Evolutionary conservation across 2,113 vertebrate species (phyloP).

Genomic region (Mungos mungo): DNA sequence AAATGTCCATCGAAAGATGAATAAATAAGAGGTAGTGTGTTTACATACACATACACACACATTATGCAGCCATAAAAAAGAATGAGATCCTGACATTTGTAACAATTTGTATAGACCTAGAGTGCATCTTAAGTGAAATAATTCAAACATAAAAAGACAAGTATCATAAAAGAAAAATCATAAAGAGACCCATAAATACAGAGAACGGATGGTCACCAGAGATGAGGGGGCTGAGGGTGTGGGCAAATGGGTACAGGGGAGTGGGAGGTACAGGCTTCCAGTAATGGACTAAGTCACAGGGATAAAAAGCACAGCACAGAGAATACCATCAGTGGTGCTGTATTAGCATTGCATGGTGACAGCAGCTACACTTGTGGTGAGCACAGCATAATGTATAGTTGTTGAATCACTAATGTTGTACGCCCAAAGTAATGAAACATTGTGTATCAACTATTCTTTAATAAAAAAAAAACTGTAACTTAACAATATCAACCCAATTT

Average conservation of each 20-base stretch:
- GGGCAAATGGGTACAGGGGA: neutral
- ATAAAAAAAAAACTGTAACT: neutral
- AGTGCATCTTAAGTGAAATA: neutral
- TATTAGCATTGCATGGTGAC: neutral
- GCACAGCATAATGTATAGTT: neutral
- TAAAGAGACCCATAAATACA: neutral
- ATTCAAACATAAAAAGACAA: neutral
- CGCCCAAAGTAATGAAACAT: neutral
- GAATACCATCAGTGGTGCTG: neutral
- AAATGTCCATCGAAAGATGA: neutral
- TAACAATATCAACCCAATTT: neutral
- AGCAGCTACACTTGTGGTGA: neutral
- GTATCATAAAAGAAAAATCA: neutral
- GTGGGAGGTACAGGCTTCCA: neutral
- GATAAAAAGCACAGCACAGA: neutral
- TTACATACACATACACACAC: neutral
- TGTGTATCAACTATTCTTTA: neutral
- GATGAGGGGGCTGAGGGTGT: neutral
- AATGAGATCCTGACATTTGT: neutral
- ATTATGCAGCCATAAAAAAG: neutral
- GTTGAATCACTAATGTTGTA: neutral
- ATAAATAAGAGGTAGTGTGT: neutral
- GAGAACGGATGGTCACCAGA: neutral
- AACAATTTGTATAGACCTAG: neutral
- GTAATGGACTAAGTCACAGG: neutral